Percentiles rank a stretch among this genome's conserved stretches.
These are phyloP conservation scores for Acanthochromis polyacanthus DNA, from an alignment of 2,113 vertebrate genomes.

Conservation along the genomic window DNA sequence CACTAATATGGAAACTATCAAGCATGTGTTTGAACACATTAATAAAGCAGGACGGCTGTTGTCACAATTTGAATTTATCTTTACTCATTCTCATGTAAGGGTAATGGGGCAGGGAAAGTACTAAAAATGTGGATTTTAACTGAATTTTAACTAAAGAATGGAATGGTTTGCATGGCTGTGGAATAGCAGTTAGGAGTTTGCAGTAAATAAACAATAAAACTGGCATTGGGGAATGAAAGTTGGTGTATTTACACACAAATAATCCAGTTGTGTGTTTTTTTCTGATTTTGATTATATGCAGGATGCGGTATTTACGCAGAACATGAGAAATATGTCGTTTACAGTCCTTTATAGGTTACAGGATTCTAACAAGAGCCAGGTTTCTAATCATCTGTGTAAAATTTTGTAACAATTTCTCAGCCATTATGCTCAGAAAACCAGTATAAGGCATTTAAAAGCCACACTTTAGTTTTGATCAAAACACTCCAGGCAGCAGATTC, in stretches of 20 bases:
- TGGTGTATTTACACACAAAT: too few species aligned
- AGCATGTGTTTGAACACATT: constrained; percentile 35
- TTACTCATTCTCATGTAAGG: constrained; percentile 33
- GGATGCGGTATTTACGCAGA: too few species aligned
- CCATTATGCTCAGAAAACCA: neutral
- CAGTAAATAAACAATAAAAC: constrained; percentile 6
- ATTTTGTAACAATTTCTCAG: neutral
- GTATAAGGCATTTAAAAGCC: neutral
- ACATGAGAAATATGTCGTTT: too few species aligned
- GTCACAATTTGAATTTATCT: constrained; percentile 16
- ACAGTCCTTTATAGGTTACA: too few species aligned
- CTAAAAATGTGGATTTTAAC: constrained; percentile 34
- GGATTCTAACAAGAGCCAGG: neutral
- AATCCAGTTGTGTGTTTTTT: too few species aligned
- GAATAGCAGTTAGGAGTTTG: neutral
- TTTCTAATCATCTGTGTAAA: neutral
- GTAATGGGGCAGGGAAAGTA: constrained; percentile 18
- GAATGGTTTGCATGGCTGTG: neutral
- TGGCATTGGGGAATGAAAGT: neutral
- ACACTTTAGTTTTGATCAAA: neutral
- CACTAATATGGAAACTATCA: constrained; percentile 37
- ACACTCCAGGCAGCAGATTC: neutral
- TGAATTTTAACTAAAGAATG: constrained; percentile 24
- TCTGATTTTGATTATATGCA: too few species aligned
- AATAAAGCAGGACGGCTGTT: constrained; percentile 12